phyloP scores from a whole-genome alignment of 2,888 invertebrate genomes.

The Platycnemis pennipes region DNA sequence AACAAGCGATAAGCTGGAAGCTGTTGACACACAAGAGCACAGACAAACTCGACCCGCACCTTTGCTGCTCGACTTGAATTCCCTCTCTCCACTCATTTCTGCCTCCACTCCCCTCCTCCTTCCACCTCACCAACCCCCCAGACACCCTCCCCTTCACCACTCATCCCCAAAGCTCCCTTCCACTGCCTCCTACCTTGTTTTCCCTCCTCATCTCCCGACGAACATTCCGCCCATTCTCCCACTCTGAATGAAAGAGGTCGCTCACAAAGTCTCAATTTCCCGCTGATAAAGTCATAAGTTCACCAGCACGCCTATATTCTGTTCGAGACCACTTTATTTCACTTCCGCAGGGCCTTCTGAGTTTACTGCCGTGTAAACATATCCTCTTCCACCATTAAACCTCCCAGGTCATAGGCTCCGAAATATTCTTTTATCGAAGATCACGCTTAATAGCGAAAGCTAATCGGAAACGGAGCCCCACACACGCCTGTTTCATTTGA shows the following conservation, averaged over 20 bases:
- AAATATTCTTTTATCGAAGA: background rate
- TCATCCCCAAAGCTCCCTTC: no score
- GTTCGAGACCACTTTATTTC: background rate
- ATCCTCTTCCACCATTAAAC: background rate
- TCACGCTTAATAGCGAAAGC: background rate
- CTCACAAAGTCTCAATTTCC: background rate
- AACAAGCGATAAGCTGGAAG: conserved; percentile 2
- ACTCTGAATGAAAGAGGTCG: background rate
- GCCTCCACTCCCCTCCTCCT: no score
- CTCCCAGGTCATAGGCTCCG: background rate
- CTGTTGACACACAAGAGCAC: background rate
- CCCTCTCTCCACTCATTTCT: no score
- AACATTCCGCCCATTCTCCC: background rate
- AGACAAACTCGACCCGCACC: background rate
- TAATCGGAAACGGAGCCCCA: no score
- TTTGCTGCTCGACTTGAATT: no score
- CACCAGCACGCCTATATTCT: background rate
- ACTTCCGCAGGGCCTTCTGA: background rate
- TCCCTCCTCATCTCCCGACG: background rate
- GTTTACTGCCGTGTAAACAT: background rate
- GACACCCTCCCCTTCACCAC: no score
- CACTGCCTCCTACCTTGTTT: background rate
- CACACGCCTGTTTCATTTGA: no score
- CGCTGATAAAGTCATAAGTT: background rate
- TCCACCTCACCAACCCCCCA: no score